Evolutionary conservation across 2,797 vertebrate species (phyloP).

Genomic region (Prunella strophiata): DNA sequence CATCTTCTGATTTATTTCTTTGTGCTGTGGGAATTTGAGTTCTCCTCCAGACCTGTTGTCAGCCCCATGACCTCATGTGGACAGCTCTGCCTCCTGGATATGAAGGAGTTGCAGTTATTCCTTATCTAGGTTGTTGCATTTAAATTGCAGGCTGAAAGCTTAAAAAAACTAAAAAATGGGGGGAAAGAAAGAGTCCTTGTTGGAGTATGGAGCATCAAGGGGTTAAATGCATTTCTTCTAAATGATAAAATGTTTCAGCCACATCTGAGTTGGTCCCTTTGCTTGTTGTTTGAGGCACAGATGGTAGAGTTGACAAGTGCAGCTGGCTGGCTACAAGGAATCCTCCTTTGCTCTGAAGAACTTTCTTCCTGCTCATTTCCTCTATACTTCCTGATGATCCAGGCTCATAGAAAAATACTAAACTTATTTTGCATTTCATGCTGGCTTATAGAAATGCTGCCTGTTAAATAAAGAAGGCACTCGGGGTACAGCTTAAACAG

Average conservation of each 20-base stretch:
- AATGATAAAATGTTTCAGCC: conserved; percentile 3
- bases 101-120: neutral
- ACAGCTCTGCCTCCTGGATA: neutral
- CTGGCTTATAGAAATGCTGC: neutral
- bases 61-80: neutral
- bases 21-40: neutral
- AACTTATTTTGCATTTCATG: neutral
- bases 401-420: neutral
- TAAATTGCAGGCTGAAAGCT: neutral
- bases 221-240: conserved; percentile 30
- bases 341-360: conserved; percentile 60
- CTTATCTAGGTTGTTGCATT: neutral
- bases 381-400: conserved; percentile 24
- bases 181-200: accelerated
- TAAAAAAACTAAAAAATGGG: accelerated
- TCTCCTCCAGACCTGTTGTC: neutral
- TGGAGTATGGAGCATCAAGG: neutral
- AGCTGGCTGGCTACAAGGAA: conserved; percentile 57
- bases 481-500: neutral
- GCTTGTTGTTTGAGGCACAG: conserved; percentile 51
- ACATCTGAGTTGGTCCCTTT: conserved; percentile 47
- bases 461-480: neutral
- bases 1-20: neutral
- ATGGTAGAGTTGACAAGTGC: conserved; percentile 63
- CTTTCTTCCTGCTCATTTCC: conserved; percentile 64